Evolutionary conservation across 1,140 invertebrate species (phyloP).

Genomic region (Tribolium madens): DNA sequence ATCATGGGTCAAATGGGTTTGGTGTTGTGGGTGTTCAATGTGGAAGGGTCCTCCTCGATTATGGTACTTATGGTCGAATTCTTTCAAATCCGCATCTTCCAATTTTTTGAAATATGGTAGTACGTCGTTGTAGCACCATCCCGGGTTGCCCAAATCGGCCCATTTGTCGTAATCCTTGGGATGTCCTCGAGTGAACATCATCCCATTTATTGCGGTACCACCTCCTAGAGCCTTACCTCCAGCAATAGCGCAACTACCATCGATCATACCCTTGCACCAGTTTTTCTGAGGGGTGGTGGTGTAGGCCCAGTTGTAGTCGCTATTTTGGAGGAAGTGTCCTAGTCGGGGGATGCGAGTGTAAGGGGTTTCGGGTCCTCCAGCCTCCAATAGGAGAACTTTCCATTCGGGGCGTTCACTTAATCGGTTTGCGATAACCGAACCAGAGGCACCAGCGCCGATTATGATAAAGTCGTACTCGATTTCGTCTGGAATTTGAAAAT

Average conservation of each 20-base stretch:
- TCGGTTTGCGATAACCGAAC: slow-evolving; percentile 72
- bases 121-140: slow-evolving; percentile 86
- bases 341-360: slow-evolving; percentile 80
- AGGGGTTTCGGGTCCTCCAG: slow-evolving; percentile 75
- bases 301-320: slow-evolving; percentile 84
- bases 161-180: slow-evolving; percentile 74
- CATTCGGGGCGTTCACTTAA: slow-evolving; percentile 79
- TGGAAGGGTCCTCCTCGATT: slow-evolving; percentile 36
- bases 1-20: slow-evolving; percentile 2
- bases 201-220: slow-evolving; percentile 84
- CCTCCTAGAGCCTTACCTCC: slow-evolving; percentile 79
- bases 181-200: slow-evolving; percentile 89
- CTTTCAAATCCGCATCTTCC: slow-evolving; percentile 74
- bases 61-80: slow-evolving; percentile 64
- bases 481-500: slow-evolving; percentile 48
- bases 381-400: slow-evolving; percentile 80
- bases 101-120: slow-evolving; percentile 86
- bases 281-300: slow-evolving; percentile 76
- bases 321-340: slow-evolving; percentile 75
- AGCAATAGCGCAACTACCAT: slow-evolving; percentile 69
- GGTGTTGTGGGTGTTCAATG: slow-evolving; percentile 45
- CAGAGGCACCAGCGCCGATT: slow-evolving; percentile 67
- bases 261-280: slow-evolving; percentile 73
- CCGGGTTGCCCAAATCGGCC: slow-evolving; percentile 77
- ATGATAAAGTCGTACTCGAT: slow-evolving; percentile 63